Evolutionary conservation across 2,888 invertebrate genomes (phyloP).

Genomic region (Ophonus ardosiacus): DNA sequence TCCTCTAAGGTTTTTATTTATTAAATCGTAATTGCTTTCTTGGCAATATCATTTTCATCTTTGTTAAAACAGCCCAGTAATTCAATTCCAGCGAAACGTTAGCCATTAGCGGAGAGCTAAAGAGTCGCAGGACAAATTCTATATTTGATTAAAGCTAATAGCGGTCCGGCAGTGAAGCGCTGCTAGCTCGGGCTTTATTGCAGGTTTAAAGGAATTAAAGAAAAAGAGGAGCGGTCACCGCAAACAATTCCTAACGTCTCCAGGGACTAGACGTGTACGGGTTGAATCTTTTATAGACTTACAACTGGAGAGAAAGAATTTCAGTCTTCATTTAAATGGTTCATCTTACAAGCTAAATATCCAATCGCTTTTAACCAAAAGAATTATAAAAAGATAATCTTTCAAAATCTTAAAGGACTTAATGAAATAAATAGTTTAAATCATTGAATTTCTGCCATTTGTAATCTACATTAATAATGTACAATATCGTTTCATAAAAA

Average conservation of each 20-base stretch:
- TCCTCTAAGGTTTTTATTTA: neutral
- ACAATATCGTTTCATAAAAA: too few species aligned
- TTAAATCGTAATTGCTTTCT: neutral
- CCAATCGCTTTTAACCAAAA: neutral
- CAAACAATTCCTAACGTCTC: slow-evolving; percentile 29
- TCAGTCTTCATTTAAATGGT: neutral
- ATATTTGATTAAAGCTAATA: slow-evolving; percentile 63
- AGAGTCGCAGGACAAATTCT: slow-evolving; percentile 57
- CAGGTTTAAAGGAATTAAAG: slow-evolving; percentile 55
- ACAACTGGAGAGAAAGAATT: neutral
- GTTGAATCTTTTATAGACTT: neutral
- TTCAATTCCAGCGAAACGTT: slow-evolving; percentile 54
- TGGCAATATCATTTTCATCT: neutral
- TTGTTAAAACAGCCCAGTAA: slow-evolving; percentile 39
- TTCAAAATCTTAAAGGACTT: too few species aligned
- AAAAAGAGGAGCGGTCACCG: slow-evolving; percentile 36
- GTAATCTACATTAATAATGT: too few species aligned
- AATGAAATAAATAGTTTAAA: too few species aligned
- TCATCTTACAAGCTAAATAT: neutral
- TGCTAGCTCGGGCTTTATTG: slow-evolving; percentile 51
- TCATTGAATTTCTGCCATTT: too few species aligned
- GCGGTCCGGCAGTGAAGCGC: slow-evolving; percentile 42
- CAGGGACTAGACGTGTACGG: slow-evolving; percentile 18
- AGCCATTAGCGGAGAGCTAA: slow-evolving; percentile 59
- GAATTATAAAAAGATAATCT: too few species aligned